Evolutionary conservation across 2,113 vertebrate genomes (phyloP).

Genomic region (Tamias sibiricus): DNA sequence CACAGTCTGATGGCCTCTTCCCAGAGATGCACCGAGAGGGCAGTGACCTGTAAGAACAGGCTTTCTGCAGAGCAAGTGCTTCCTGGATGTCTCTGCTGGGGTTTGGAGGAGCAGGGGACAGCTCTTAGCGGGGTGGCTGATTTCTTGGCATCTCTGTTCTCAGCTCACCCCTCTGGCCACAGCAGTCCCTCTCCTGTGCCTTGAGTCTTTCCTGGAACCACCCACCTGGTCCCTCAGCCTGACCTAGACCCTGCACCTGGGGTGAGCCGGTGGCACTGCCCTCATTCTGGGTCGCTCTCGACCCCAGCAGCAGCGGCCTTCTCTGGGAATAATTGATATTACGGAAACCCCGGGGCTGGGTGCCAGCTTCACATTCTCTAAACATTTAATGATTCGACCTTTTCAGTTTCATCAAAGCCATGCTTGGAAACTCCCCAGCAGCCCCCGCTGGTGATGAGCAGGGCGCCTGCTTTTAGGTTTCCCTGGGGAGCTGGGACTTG

Average conservation of each 20-base stretch:
- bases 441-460: background rate
- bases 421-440: constrained; percentile 16
- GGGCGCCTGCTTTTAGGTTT: background rate
- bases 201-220: background rate
- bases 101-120: too few relatives aligned
- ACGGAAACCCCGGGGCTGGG: constrained; percentile 62
- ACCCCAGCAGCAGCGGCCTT: background rate
- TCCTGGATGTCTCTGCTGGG: background rate
- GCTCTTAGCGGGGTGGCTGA: background rate
- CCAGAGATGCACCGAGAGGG: background rate
- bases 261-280: background rate
- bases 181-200: background rate
- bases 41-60: background rate
- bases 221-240: accelerated
- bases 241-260: background rate
- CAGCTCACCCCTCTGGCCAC: background rate
- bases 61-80: background rate
- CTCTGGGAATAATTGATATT: constrained; percentile 64
- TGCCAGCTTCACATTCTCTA: constrained; percentile 63
- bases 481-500: background rate
- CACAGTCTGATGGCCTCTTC: background rate
- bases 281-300: background rate
- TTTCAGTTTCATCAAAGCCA: constrained; percentile 66
- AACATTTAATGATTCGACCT: constrained; percentile 66
- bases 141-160: background rate